A percentile compares a stretch with the other conserved stretches of the same genome.
phyloP scores from a whole-genome alignment of 2,888 invertebrate genomes.

The Melinaea menophilus region DNA sequence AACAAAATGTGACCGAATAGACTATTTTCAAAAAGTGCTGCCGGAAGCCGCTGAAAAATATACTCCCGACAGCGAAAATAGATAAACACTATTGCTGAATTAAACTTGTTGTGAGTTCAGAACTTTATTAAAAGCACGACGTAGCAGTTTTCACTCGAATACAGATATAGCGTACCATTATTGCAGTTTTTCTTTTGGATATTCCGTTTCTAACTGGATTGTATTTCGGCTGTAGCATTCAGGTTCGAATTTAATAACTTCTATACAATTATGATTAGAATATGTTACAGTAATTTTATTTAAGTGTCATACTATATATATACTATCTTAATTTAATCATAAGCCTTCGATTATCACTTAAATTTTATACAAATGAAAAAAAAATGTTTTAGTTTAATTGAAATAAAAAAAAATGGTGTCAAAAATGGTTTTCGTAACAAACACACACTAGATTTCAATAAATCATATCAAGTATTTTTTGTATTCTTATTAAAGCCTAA shows the following conservation, averaged over 20 bases:
- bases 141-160: slow-evolving; percentile 21
- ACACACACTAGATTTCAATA: too few relatives aligned
- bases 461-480: too few relatives aligned
- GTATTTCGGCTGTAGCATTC: background rate
- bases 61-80: slow-evolving; percentile 22
- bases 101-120: slow-evolving; percentile 27
- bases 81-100: slow-evolving; percentile 27
- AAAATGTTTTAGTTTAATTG: too few relatives aligned
- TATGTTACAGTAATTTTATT: background rate
- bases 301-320: too few relatives aligned
- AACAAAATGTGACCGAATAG: slow-evolving; percentile 1
- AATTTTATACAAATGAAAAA: too few relatives aligned
- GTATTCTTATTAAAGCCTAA: too few relatives aligned
- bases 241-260: background rate
- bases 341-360: too few relatives aligned
- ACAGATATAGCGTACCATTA: slow-evolving; percentile 11
- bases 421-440: too few relatives aligned
- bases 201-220: background rate
- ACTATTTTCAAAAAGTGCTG: slow-evolving; percentile 4
- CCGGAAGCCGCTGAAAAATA: slow-evolving; percentile 26
- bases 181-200: slow-evolving; percentile 1
- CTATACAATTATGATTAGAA: background rate
- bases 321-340: too few relatives aligned
- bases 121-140: slow-evolving; percentile 30
- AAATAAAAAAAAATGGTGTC: too few relatives aligned